phyloP scores from a whole-genome alignment of 1,140 invertebrate genomes.

The Lethocerus indicus region DNA sequence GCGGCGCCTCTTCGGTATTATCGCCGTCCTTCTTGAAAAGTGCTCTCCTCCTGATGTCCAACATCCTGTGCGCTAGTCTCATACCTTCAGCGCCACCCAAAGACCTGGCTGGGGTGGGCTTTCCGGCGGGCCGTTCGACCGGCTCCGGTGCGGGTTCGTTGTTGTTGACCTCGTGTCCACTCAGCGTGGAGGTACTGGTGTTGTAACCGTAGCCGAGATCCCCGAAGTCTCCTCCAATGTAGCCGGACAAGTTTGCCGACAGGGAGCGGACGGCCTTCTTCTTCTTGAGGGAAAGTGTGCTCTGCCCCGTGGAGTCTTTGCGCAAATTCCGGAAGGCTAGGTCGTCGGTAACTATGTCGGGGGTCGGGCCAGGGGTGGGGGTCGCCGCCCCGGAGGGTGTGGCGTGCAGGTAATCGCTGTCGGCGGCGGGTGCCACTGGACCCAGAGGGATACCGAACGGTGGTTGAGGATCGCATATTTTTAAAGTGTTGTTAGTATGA shows the following conservation, averaged over 20 bases:
- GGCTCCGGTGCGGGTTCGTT: no score
- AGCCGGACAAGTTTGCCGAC: slow-evolving; percentile 59
- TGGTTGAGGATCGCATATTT: slow-evolving; percentile 60
- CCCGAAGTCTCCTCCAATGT: slow-evolving; percentile 23
- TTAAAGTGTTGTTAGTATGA: slow-evolving; percentile 51
- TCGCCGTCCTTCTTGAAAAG: not conserved
- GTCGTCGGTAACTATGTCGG: slow-evolving; percentile 73
- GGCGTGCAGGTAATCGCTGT: slow-evolving; percentile 68
- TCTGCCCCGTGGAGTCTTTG: slow-evolving; percentile 44
- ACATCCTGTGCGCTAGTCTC: slow-evolving; percentile 15
- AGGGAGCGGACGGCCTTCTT: slow-evolving; percentile 58
- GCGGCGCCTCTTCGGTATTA: not conserved
- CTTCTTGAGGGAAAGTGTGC: slow-evolving; percentile 28
- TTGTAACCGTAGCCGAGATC: no score
- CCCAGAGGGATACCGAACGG: slow-evolving; percentile 78
- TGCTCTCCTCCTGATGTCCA: slow-evolving; percentile 9
- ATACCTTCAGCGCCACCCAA: slow-evolving; percentile 20
- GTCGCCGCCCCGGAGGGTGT: slow-evolving; percentile 38
- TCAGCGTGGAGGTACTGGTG: not conserved
- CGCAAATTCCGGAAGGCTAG: slow-evolving; percentile 65
- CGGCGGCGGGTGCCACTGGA: slow-evolving; percentile 51
- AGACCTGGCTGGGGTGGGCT: no score
- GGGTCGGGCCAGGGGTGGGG: slow-evolving; percentile 44
- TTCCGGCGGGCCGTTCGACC: no score
- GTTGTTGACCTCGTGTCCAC: slow-evolving; percentile 9